Evolutionary conservation across 2,888 invertebrate genomes (phyloP).

Genomic region (Mythimna vitellina): DNA sequence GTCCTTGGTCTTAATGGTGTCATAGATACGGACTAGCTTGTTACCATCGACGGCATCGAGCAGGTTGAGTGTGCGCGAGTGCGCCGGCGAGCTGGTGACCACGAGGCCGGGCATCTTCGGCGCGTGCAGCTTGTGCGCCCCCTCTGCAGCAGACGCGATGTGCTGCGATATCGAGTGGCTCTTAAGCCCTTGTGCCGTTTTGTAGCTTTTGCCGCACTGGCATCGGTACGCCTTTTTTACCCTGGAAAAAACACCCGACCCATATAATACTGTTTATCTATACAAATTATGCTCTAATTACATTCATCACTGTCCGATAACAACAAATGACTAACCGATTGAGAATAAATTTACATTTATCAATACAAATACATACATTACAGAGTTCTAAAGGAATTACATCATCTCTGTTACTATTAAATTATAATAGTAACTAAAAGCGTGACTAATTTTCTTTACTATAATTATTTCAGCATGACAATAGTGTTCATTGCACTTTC

Average conservation of each 20-base stretch:
- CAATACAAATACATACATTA: background rate
- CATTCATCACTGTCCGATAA: constrained; percentile 35
- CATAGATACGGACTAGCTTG: constrained; percentile 86
- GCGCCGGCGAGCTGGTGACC: constrained; percentile 84
- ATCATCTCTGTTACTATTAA: constrained; percentile 10
- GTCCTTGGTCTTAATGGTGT: constrained; percentile 82
- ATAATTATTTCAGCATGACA: background rate
- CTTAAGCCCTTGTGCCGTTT: constrained; percentile 94
- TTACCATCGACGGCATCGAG: constrained; percentile 78
- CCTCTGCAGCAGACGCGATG: constrained; percentile 67
- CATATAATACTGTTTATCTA: constrained; percentile 26
- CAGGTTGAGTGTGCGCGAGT: constrained; percentile 70
- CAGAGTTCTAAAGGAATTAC: constrained; percentile 6
- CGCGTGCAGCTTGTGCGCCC: constrained; percentile 62
- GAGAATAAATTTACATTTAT: constrained; percentile 29
- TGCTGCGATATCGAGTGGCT: constrained; percentile 91
- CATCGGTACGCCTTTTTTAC: constrained; percentile 95
- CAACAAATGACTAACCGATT: constrained; percentile 27
- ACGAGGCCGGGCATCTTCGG: constrained; percentile 81
- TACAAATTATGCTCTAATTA: constrained; percentile 35
- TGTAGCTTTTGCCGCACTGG: constrained; percentile 96
- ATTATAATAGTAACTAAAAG: constrained; percentile 8
- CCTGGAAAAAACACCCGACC: constrained; percentile 84
- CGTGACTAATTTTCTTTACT: constrained; percentile 13
- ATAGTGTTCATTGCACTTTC: background rate